Conservation (phyloP, 2,113 vertebrate species). For the Periophthalmus modestus region DNA sequence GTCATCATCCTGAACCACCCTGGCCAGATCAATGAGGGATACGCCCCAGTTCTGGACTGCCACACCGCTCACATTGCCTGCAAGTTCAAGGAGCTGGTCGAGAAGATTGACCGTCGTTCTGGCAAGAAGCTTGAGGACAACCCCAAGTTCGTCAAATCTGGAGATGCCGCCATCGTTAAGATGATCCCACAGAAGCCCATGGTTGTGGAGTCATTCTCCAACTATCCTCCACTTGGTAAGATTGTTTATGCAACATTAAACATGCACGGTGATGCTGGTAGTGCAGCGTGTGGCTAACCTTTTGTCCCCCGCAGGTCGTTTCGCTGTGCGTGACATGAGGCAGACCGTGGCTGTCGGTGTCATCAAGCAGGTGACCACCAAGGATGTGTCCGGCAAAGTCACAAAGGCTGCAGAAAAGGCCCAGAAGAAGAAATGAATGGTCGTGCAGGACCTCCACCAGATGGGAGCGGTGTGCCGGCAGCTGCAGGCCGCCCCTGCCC, state of each 20-base stretch:
- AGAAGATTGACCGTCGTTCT: slow-evolving; percentile 84
- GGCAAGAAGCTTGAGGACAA: slow-evolving; percentile 82
- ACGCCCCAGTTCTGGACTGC: slow-evolving; percentile 81
- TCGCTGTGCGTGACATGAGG: slow-evolving; percentile 84
- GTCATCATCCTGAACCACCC: slow-evolving; percentile 86
- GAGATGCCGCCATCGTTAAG: slow-evolving; percentile 79
- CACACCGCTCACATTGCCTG: slow-evolving; percentile 84
- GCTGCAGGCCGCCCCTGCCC: slow-evolving; percentile 49
- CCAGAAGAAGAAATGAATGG: slow-evolving; percentile 77
- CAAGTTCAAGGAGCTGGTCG: slow-evolving; percentile 80
- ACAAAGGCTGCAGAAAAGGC: slow-evolving; percentile 81
- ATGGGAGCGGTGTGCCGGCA: slow-evolving; percentile 50
- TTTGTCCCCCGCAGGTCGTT: slow-evolving; percentile 69
- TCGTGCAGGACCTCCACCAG: slow-evolving; percentile 56
- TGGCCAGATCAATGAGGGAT: slow-evolving; percentile 78
- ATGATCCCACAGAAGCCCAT: slow-evolving; percentile 80
- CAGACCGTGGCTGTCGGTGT: slow-evolving; percentile 83
- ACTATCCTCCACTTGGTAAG: slow-evolving; percentile 79
- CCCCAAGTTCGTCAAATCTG: slow-evolving; percentile 80
- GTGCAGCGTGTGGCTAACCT: neutral
- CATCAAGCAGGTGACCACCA: slow-evolving; percentile 77
- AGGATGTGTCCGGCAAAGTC: slow-evolving; percentile 71
- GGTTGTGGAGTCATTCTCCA: slow-evolving; percentile 81
- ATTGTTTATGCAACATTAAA: neutral
- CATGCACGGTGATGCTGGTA: neutral